Conservation (phyloP, 2,888 invertebrate species). For the Ophion ellenae region DNA sequence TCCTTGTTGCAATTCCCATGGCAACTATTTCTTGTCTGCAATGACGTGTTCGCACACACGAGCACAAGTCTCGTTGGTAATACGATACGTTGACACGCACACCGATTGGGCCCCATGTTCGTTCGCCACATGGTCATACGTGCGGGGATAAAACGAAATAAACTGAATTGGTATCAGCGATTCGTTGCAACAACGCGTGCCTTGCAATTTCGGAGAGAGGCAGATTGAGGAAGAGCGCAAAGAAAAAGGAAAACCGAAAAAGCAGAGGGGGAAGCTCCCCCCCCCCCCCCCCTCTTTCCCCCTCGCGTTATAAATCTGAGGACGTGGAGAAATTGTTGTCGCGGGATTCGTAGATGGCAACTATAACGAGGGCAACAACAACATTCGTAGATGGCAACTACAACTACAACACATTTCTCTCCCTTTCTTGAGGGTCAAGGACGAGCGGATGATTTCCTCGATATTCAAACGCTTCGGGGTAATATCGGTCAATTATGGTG, state of each 20-base stretch:
- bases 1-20: not conserved
- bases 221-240: not conserved
- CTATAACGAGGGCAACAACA: too few relatives aligned
- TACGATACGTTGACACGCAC: not conserved
- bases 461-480: too few relatives aligned
- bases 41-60: not conserved
- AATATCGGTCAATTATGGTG: too few relatives aligned
- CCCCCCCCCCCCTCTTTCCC: not conserved
- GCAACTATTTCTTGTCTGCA: not conserved
- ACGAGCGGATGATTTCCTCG: too few relatives aligned
- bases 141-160: conserved; percentile 56
- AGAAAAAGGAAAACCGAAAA: too few relatives aligned
- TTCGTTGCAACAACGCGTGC: conserved; percentile 49
- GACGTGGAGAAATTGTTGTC: too few relatives aligned
- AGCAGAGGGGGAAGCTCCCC: not conserved
- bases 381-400: too few relatives aligned
- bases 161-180: conserved; percentile 35
- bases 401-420: too few relatives aligned
- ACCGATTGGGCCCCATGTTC: not conserved
- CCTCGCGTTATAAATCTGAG: not conserved
- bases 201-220: not conserved
- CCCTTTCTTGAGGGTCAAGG: too few relatives aligned
- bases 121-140: conserved; percentile 10
- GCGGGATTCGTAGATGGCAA: too few relatives aligned
- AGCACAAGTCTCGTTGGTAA: not conserved